Percentiles rank a stretch among this genome's conserved stretches.
These are phyloP conservation scores for Hermodice carunculata DNA, from an alignment of 2,888 invertebrate genomes.

Conservation along the genomic window DNA sequence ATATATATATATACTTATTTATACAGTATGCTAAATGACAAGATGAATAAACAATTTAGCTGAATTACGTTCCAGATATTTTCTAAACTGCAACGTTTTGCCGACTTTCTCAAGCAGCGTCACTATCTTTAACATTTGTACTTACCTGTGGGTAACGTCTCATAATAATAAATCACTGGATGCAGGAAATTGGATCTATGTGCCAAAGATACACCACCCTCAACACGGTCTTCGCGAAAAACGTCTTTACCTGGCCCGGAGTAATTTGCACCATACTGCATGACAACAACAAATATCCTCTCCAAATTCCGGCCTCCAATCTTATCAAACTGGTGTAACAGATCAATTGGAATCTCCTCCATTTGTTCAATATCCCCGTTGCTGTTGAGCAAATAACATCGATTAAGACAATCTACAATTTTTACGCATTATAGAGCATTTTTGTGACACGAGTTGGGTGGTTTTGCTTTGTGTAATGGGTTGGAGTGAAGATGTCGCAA, in stretches of 20 bases:
- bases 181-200: constrained; percentile 71
- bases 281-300: constrained; percentile 28
- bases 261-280: constrained; percentile 41
- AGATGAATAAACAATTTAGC: too few species aligned
- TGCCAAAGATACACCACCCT: constrained; percentile 66
- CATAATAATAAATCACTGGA: constrained; percentile 71
- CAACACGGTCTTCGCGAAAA: constrained; percentile 68
- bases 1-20: too few species aligned
- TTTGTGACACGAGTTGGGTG: too few species aligned
- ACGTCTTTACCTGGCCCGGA: constrained; percentile 66
- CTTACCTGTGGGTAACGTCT: constrained; percentile 66
- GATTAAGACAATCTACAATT: too few species aligned
- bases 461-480: too few species aligned
- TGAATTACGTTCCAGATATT: too few species aligned
- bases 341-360: constrained; percentile 69
- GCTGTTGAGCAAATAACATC: not conserved
- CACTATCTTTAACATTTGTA: too few species aligned
- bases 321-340: constrained; percentile 61
- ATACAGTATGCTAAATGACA: too few species aligned
- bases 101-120: too few species aligned
- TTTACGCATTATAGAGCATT: too few species aligned
- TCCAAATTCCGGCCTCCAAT: constrained; percentile 59
- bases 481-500: too few species aligned
- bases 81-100: too few species aligned
- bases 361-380: constrained; percentile 48